These are phyloP conservation scores for Chiridota heheva DNA, from an alignment of 35 echinoderm and acorn worm genomes.

Conservation along the genomic window DNA sequence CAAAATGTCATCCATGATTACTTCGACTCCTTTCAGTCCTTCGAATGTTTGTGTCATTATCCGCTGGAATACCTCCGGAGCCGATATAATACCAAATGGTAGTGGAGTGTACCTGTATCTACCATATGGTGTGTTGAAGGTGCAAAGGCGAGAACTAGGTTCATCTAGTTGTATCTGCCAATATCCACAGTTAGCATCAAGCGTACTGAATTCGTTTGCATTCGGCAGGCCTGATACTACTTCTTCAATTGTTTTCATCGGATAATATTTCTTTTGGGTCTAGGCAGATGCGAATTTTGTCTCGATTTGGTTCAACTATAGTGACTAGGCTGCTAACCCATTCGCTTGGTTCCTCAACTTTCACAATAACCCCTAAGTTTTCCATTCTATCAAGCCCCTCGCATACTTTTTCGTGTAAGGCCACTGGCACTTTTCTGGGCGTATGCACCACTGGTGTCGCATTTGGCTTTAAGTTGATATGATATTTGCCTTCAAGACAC, in stretches of 20 bases:
- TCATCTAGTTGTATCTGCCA: constrained; percentile 56
- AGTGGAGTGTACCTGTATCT: not conserved
- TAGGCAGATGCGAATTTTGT: constrained; percentile 31
- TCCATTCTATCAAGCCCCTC: constrained; percentile 42
- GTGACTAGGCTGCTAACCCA: constrained; percentile 44
- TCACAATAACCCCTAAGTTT: constrained; percentile 33
- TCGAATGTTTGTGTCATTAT: constrained; percentile 56
- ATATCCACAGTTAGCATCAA: constrained; percentile 70
- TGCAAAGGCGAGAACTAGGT: not conserved
- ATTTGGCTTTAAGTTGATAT: not conserved
- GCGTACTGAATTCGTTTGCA: constrained; percentile 21
- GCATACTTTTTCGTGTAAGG: constrained; percentile 37
- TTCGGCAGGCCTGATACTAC: constrained; percentile 12
- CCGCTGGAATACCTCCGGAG: constrained; percentile 16
- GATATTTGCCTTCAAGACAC: not conserved
- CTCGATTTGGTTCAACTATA: not conserved
- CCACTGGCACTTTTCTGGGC: constrained; percentile 55
- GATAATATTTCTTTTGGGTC: constrained; percentile 50
- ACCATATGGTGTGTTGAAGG: constrained; percentile 17
- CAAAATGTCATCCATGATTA: constrained; percentile 59
- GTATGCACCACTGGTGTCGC: constrained; percentile 46
- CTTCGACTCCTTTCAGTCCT: constrained; percentile 51
- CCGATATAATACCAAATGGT: constrained; percentile 26
- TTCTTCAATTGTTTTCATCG: constrained; percentile 40
- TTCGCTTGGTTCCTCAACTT: not conserved